These are phyloP conservation scores for Pristionchus japonicus DNA, from an alignment of 2,888 invertebrate genomes.

Conservation along the genomic window DNA sequence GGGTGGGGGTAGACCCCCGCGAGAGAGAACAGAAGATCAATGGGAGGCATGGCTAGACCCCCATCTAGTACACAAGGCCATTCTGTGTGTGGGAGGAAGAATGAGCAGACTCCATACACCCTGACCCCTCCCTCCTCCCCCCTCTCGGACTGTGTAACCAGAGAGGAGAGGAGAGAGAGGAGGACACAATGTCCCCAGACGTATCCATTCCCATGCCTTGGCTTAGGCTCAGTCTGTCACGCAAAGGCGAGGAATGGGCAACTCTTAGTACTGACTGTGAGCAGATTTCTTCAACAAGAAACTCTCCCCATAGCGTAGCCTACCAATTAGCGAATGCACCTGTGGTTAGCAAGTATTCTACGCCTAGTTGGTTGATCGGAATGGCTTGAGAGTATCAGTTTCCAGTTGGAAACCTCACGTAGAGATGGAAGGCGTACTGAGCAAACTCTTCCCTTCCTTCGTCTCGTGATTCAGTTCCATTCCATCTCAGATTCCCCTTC, in stretches of 20 bases:
- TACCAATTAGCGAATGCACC: not conserved
- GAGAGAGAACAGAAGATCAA: not conserved
- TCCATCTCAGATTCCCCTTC: not conserved
- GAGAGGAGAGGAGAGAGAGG: not conserved
- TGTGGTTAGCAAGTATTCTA: not conserved
- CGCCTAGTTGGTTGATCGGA: not conserved
- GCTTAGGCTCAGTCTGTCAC: not conserved
- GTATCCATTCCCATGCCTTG: not conserved
- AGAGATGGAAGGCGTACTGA: not conserved
- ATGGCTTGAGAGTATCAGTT: not conserved
- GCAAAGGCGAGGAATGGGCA: not conserved
- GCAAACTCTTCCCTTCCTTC: not conserved
- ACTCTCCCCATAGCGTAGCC: not conserved
- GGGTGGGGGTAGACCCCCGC: not conserved
- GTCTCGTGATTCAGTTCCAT: not conserved
- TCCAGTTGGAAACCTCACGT: not conserved
- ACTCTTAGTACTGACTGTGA: not conserved
- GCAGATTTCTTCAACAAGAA: not conserved
- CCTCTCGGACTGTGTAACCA: not conserved
- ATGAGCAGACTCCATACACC: slow-evolving; percentile 8
- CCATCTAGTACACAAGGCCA: not conserved
- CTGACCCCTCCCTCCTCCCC: not conserved
- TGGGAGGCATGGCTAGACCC: slow-evolving; percentile 7
- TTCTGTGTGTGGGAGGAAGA: not conserved
- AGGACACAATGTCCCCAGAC: not conserved